Evolutionary conservation across 2,888 invertebrate genomes (phyloP).

Genomic region (Andrena dorsata): DNA sequence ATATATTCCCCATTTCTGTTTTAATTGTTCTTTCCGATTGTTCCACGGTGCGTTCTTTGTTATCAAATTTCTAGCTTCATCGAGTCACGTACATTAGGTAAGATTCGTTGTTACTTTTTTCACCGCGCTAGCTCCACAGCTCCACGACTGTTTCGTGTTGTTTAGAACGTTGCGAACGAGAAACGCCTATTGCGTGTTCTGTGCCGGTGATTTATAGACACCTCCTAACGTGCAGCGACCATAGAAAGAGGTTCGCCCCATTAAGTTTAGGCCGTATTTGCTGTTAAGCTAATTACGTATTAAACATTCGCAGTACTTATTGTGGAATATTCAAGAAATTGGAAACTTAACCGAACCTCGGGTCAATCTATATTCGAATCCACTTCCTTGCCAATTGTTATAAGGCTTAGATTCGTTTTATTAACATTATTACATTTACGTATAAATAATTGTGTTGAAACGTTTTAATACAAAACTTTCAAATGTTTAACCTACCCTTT

Average conservation of each 20-base stretch:
- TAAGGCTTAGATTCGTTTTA: not conserved
- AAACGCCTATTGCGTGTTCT: constrained; percentile 57
- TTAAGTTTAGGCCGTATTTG: not conserved
- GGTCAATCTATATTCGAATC: not conserved
- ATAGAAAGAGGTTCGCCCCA: not conserved
- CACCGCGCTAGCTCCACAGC: no score
- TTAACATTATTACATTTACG: not conserved
- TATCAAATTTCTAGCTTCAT: no score
- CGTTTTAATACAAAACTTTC: not conserved
- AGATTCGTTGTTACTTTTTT: no score
- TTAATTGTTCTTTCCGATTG: no score
- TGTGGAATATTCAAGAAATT: not conserved
- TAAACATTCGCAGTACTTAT: not conserved
- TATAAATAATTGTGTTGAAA: not conserved
- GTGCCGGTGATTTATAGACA: constrained; percentile 42
- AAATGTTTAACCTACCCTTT: not conserved
- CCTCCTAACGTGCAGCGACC: constrained; percentile 25
- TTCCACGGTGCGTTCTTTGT: no score
- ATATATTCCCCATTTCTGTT: no score
- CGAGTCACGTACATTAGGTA: no score
- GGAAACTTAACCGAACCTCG: not conserved
- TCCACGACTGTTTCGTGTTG: constrained; percentile 31
- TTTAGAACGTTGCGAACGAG: constrained; percentile 32
- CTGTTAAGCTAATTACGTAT: not conserved
- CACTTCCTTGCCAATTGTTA: not conserved